Percentiles rank a stretch among this genome's conserved stretches.
Conservation (phyloP, 1,140 invertebrate genomes). For the Ooceraea biroi region DNA sequence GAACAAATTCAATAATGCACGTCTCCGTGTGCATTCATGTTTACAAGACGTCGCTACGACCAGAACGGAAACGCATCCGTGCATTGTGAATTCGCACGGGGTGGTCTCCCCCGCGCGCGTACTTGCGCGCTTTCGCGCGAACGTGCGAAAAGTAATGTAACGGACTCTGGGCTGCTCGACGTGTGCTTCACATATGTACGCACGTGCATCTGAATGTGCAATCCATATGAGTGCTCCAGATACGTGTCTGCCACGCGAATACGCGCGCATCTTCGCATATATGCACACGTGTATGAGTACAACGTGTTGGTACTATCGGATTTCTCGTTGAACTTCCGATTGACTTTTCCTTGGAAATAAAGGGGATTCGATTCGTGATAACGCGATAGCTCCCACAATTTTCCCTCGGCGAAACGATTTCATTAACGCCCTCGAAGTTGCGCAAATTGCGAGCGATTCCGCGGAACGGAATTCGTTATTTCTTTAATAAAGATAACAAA, state of each 20-base stretch:
- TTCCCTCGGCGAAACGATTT: not conserved
- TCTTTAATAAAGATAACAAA: not conserved
- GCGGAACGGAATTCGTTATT: not conserved
- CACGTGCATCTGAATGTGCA: slow-evolving; percentile 23
- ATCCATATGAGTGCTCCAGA: slow-evolving; percentile 33
- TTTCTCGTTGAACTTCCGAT: slow-evolving; percentile 25
- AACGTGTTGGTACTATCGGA: slow-evolving; percentile 1
- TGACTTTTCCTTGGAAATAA: not conserved
- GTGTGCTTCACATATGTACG: not conserved
- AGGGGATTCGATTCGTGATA: slow-evolving; percentile 6
- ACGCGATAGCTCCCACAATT: not conserved
- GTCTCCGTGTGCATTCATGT: not conserved
- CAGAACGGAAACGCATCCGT: slow-evolving; percentile 42
- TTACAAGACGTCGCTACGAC: slow-evolving; percentile 27
- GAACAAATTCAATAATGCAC: slow-evolving; percentile 78
- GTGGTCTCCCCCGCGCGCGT: slow-evolving; percentile 35
- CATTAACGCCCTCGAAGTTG: not conserved
- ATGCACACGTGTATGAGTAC: not conserved
- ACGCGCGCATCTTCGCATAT: not conserved
- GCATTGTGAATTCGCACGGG: slow-evolving; percentile 71
- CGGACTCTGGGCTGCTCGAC: slow-evolving; percentile 9
- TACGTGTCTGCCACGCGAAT: slow-evolving; percentile 24
- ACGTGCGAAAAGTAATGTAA: slow-evolving; percentile 38
- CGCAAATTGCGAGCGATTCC: not conserved
- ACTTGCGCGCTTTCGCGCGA: slow-evolving; percentile 44